Evolutionary conservation across 2,888 invertebrate species (phyloP), one percentile per base, ranked within the genome.

Genomic region (Girardia tigrina): DNA sequence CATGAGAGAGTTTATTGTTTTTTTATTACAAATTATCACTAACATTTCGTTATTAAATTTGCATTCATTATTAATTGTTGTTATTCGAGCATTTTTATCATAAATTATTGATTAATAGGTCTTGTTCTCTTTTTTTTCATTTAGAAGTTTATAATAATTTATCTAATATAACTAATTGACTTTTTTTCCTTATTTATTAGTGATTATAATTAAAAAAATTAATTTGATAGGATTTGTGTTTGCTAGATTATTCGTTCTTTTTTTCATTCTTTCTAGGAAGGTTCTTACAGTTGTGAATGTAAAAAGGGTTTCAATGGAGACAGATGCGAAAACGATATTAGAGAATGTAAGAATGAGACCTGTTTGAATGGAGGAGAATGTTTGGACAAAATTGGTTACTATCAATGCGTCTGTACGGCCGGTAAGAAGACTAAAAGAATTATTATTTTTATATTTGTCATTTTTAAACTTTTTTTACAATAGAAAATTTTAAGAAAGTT

Each of bases 291-390:
- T 20, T 76, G 76, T 70, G 12, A 36, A 28, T 76, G 76, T 75
- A 16, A 23, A 20, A 14, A n/a, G 14, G 76, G 74, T n/a, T 76
- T 27, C 29, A 71, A 8, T 28, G 77, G 77, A 8, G 28, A 14
- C 1, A 26, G 28, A 4, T 77, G 77, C 29, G 71, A 75, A 29
- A n/a, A 70, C 14, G 71, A 76, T 75, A 71, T 76, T 42, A 42
- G 36, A 20, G 74, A 76, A 42, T 76, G 77, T 71, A 27, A 26
- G 6, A 56, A 70, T 14, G 42, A 36, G 14, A 75, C 75, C 14
- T 77, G 77, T 42, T 1, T 26, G 29, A 75, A 75, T 26, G 75
- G 75, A 1, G 75, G 70, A 0, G 69, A n/a, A 0, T 77, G 77
- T 71, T 28, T 29, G 4, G 75, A 76, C 28, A 42, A 29, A 23